Base-by-base conservation (phyloP, 2,113 vertebrate genomes). In the Thalassoma bifasciatum region DNA sequence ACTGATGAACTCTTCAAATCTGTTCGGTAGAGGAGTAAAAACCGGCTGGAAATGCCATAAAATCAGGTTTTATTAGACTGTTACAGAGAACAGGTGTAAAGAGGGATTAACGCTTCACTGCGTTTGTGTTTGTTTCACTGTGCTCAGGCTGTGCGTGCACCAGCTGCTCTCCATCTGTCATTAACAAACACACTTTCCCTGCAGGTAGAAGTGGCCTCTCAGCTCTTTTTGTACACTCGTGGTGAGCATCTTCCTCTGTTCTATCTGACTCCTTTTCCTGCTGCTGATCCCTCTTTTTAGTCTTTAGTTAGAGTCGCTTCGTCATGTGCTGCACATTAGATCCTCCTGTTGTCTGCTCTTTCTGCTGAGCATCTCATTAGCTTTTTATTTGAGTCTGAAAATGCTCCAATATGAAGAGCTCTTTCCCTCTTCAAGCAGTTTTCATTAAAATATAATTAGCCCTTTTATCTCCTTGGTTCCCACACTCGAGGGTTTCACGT, bases 111-210 rank as follows among this genome's bases (percentile, higher is more conserved):
- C 85, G 79, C 69, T 76, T 73, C 57, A 37, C 26, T 2, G 69
- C 75, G 16, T 76, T 74, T 6, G n/a, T 72, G 61, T 79, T 85
- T 63, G 56, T 65, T 77, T 77, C 57, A 23, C 23, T 8, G 34
- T 63, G 66, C 77, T 73, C 77, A 46, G 65, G 53, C 51, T 59
- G 40, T 70, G 75, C 59, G 74, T 58, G 63, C 60, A 70, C 75
- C 64, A 69, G 63, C 80, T 77, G 78, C 79, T 86, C 37, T 71
- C 81, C 85, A 77, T 87, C 83, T 89, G 87, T 77, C 81, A 79
- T 58, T 84, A 84, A 84, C 82, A 86, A 90, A 81, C 74, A 58
- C 5, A n/a, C 69, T 67, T 68, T 49, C 71, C 77, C 75, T 56
- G 72, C 75, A 76, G 82, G 77, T 83, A 36, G 23, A 44, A 42